Evolutionary conservation across 1,140 invertebrate species (phyloP).

Genomic region (Ostrea edulis): DNA sequence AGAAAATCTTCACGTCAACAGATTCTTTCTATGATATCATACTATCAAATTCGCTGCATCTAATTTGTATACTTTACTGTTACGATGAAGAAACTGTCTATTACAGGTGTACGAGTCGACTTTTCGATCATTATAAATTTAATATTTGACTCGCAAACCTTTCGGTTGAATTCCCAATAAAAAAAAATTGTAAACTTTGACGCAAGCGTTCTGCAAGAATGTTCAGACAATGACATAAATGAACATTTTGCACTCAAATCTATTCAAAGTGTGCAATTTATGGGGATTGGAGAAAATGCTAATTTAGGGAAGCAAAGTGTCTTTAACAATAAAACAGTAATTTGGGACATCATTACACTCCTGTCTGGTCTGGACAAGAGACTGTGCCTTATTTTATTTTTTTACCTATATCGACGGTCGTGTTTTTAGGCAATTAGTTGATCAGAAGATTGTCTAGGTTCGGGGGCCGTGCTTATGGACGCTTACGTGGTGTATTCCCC

Average conservation of each 20-base stretch:
- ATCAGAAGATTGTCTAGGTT: slow-evolving; percentile 15
- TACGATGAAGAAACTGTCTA: no score
- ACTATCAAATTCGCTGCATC: no score
- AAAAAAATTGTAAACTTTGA: not conserved
- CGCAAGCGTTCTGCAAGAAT: not conserved
- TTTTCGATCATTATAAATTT: no score
- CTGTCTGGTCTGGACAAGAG: not conserved
- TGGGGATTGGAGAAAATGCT: not conserved
- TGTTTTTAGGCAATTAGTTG: slow-evolving; percentile 21
- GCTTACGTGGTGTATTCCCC: not conserved
- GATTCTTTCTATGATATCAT: no score
- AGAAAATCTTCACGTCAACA: no score
- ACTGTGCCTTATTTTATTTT: not conserved
- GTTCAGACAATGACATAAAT: not conserved
- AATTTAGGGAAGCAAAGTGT: slow-evolving; percentile 8
- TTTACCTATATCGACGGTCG: not conserved
- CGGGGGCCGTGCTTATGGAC: not conserved
- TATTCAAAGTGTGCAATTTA: not conserved
- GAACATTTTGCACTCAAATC: not conserved
- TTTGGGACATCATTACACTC: not conserved
- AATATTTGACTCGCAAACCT: not conserved
- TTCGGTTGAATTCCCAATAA: not conserved
- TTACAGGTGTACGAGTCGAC: no score
- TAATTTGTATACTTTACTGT: no score
- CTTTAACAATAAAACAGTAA: slow-evolving; percentile 17